Percentiles rank a stretch among this genome's conserved stretches.
phyloP scores from a whole-genome alignment of 2,113 vertebrate genomes.

The Neofelis nebulosa region DNA sequence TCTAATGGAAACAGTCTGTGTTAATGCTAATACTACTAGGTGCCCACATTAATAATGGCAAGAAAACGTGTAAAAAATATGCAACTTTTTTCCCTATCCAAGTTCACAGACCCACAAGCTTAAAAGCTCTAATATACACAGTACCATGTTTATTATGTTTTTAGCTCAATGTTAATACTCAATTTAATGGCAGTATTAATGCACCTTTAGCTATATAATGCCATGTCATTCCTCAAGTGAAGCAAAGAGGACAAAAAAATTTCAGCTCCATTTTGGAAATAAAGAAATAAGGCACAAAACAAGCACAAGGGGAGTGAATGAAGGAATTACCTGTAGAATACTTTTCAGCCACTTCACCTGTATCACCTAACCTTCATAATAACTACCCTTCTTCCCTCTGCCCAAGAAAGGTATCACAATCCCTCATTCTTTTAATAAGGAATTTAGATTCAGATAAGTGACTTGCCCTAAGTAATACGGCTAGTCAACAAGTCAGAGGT shows the following conservation, averaged over 20 bases:
- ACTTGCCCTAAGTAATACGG: background rate
- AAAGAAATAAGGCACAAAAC: background rate
- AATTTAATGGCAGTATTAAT: background rate
- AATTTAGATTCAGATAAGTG: background rate
- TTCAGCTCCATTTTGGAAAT: constrained; percentile 4
- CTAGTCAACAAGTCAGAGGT: background rate
- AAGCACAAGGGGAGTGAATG: background rate
- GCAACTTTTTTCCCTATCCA: background rate
- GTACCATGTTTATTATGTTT: background rate
- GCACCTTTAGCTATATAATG: background rate
- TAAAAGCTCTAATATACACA: constrained; percentile 9
- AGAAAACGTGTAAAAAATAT: background rate
- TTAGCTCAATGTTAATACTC: background rate
- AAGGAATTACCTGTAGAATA: background rate
- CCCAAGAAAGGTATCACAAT: background rate
- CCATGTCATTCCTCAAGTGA: background rate
- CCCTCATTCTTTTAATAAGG: background rate
- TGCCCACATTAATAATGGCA: background rate
- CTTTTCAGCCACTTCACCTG: background rate
- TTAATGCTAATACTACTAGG: background rate
- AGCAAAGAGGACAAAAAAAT: background rate
- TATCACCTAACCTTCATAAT: background rate
- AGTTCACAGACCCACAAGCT: background rate
- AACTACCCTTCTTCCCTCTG: background rate
- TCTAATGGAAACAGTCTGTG: background rate